Evolutionary conservation across 37 sponge, comb jelly and placozoan genomes (phyloP).

Genomic region (Trichoplax adhaerens): DNA sequence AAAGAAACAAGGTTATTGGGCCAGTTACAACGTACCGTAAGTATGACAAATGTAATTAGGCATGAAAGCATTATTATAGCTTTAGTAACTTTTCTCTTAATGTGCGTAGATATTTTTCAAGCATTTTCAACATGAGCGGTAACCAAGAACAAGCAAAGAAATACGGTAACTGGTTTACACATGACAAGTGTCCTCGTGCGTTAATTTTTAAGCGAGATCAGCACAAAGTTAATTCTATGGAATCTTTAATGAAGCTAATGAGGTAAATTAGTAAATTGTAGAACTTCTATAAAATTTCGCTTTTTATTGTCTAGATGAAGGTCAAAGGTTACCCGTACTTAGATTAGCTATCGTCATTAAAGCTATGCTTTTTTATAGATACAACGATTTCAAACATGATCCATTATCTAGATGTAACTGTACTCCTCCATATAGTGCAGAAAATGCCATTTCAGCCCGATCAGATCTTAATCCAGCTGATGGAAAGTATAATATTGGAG

Average conservation of each 20-base stretch:
- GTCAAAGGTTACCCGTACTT: too few species aligned
- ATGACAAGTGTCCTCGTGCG: constrained; percentile 59
- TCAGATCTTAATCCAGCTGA: constrained; percentile 81
- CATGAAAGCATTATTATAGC: background rate
- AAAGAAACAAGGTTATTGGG: constrained; percentile 58
- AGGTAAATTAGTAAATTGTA: constrained; percentile 19
- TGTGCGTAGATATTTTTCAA: constrained; percentile 29
- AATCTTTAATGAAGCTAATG: constrained; percentile 62
- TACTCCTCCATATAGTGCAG: constrained; percentile 79
- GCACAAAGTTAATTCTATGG: constrained; percentile 40
- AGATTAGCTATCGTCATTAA: background rate
- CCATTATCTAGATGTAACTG: constrained; percentile 74
- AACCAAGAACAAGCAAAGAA: constrained; percentile 23
- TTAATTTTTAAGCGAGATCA: constrained; percentile 73
- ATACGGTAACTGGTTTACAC: constrained; percentile 76
- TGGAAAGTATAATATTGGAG: constrained; percentile 73
- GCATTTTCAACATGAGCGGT: constrained; percentile 59
- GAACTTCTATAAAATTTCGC: too few species aligned
- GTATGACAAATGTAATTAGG: background rate
- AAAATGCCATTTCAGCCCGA: constrained; percentile 81
- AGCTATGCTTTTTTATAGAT: constrained; percentile 20
- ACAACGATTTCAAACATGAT: constrained; percentile 89
- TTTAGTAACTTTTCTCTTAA: background rate
- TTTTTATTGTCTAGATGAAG: too few species aligned
- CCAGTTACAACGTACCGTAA: constrained; percentile 89